A percentile compares a stretch with the other conserved stretches of the same genome.
phyloP scores from a whole-genome alignment of 2,113 vertebrate genomes.

The Myrmecobius fasciatus region DNA sequence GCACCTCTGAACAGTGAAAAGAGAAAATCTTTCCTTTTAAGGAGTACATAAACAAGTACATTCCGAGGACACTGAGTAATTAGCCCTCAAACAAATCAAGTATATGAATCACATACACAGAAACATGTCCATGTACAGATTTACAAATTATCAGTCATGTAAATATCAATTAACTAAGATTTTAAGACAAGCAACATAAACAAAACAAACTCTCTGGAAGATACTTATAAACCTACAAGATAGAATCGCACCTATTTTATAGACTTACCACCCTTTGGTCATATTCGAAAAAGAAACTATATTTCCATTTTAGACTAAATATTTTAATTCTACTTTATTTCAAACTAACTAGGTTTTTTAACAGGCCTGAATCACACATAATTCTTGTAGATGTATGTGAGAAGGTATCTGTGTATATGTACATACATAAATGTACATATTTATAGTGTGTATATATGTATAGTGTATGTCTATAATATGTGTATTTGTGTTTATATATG shows the following conservation, averaged over 20 bases:
- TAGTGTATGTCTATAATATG: too few species aligned
- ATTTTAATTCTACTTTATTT: neutral
- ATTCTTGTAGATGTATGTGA: neutral
- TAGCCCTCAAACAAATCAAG: neutral
- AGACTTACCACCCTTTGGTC: neutral
- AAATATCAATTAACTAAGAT: neutral
- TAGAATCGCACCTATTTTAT: neutral
- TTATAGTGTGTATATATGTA: too few species aligned
- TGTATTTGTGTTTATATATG: too few species aligned
- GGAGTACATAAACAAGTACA: neutral
- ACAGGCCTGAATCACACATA: neutral
- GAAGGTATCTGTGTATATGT: too few species aligned
- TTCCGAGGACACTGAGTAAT: neutral
- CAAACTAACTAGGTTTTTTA: neutral
- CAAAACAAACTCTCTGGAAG: neutral
- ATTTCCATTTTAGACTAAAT: neutral
- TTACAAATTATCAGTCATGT: neutral
- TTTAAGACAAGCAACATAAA: neutral
- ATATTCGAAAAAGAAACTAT: neutral
- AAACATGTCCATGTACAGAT: neutral
- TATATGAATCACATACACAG: neutral
- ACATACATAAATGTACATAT: too few species aligned
- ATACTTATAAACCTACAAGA: neutral
- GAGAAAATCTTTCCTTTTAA: neutral
- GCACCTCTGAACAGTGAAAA: neutral